Base-by-base conservation (phyloP, 2,888 invertebrate species). In the Capitulum mitella region DNA sequence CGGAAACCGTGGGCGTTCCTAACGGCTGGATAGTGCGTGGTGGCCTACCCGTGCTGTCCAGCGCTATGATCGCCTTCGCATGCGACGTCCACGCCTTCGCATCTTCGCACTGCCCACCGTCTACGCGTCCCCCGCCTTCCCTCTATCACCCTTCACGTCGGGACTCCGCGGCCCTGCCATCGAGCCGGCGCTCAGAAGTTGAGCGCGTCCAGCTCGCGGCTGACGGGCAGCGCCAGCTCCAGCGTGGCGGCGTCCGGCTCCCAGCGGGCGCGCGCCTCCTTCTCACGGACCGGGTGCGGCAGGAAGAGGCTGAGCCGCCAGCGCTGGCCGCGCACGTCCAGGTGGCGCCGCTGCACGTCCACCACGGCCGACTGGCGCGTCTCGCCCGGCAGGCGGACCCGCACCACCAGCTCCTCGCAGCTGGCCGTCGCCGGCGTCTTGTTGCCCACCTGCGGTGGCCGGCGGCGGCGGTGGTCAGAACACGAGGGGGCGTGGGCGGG, bases 321-420 rank as follows among this genome's bases (percentile, higher is more conserved):
- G 78, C 89, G 88, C 0, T 89, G 89, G 0, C 92, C 91, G 79
- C 87, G 86, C 51, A 93, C 86, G 80, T 90, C 90, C 37, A 94
- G 85, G 81, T 89, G 88, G 19, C 86, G 87, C 54, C 88, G 87
- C 81, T 86, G 86, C 37, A 89, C 91, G 81, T 91, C 89, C 75
- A 96, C 87, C 81, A 92, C 91, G 80, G 96, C 90, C 83, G 92
- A 91, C 82, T 92, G 90, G 75, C 89, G 89, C 80, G 89, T 89
- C 84, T 95, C 94, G 3, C 90, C 92, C 0, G 94, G 92, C 85
- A 97, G 87, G 83, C 90, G 87, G 29, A 96, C 89, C 80, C 89
- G 89, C 40, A 97, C 87, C n/a, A 94, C 88, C 86, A 97, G 90
- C 85, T 93, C 92, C 86, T 97, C 96, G 86, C 95, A 95, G 84